A percentile compares a stretch with the other conserved stretches of the same genome.
phyloP scores from a whole-genome alignment of 2,888 invertebrate genomes.

The Spilarctia lutea region DNA sequence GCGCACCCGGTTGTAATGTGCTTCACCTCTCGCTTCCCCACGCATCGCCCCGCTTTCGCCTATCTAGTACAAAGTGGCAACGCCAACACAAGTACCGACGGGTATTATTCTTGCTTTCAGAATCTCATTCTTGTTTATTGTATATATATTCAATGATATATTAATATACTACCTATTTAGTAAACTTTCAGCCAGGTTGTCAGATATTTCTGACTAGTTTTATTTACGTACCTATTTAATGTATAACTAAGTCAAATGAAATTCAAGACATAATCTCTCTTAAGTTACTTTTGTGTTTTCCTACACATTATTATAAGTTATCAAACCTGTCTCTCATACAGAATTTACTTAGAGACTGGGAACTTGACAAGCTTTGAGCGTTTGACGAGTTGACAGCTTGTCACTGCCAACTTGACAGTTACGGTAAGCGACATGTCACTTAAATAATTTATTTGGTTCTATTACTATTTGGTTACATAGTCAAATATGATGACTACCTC shows the following conservation, averaged over 20 bases:
- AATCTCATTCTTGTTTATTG: too few relatives aligned
- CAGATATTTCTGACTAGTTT: too few relatives aligned
- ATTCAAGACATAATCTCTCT: neutral
- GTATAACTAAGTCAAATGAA: neutral
- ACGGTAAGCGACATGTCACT: neutral
- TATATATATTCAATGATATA: too few relatives aligned
- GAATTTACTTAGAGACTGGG: neutral
- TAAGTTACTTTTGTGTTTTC: neutral
- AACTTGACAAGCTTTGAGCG: constrained; percentile 2
- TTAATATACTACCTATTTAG: too few relatives aligned
- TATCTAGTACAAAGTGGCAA: too few relatives aligned
- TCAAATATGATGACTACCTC: too few relatives aligned
- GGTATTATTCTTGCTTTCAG: too few relatives aligned
- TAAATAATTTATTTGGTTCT: neutral
- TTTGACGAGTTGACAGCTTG: constrained; percentile 7
- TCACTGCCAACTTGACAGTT: neutral
- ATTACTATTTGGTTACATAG: neutral
- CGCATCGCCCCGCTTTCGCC: too few relatives aligned
- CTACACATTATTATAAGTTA: neutral
- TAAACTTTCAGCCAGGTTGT: too few relatives aligned
- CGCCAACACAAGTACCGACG: too few relatives aligned
- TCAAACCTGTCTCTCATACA: neutral
- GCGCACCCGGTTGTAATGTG: too few relatives aligned
- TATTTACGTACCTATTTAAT: neutral
- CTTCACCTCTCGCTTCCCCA: too few relatives aligned